phyloP scores from a whole-genome alignment of 1,140 invertebrate species.

The Lasioglossum baleicum region DNA sequence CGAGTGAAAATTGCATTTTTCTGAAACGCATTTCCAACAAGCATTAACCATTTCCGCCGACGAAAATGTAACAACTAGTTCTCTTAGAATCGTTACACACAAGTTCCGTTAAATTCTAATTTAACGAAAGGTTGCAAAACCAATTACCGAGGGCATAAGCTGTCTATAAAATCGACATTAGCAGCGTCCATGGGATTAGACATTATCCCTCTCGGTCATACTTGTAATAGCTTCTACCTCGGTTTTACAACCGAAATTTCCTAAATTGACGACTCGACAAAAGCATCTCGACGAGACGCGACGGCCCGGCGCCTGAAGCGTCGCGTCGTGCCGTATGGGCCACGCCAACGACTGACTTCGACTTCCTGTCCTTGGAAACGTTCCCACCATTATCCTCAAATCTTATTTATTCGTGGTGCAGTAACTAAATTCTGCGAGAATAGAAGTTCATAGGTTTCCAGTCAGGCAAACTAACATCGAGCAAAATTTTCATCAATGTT shows the following conservation, averaged over 20 bases:
- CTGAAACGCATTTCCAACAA: too few relatives aligned
- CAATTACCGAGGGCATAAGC: conserved; percentile 13
- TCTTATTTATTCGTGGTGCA: conserved; percentile 12
- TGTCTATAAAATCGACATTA: conserved; percentile 28
- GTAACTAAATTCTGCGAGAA: background rate
- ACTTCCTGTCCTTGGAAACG: conserved; percentile 10
- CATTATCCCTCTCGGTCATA: conserved; percentile 1
- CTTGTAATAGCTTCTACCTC: background rate
- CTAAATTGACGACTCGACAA: conserved; percentile 3
- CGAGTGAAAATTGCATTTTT: too few relatives aligned
- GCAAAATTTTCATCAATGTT: too few relatives aligned
- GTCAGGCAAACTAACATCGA: too few relatives aligned
- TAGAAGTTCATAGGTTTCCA: too few relatives aligned
- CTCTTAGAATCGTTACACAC: background rate
- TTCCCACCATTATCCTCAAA: background rate
- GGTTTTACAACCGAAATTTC: conserved; percentile 30
- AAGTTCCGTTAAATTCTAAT: background rate
- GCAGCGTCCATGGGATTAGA: conserved; percentile 10
- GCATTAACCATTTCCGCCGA: background rate
- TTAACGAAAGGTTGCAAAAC: background rate
- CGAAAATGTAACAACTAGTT: background rate
- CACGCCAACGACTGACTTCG: conserved; percentile 10
- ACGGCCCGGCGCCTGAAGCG: conserved; percentile 1
- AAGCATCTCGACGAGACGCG: background rate
- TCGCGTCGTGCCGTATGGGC: background rate